Conservation (phyloP, 1,140 invertebrate genomes). For the Nasonia vitripennis region DNA sequence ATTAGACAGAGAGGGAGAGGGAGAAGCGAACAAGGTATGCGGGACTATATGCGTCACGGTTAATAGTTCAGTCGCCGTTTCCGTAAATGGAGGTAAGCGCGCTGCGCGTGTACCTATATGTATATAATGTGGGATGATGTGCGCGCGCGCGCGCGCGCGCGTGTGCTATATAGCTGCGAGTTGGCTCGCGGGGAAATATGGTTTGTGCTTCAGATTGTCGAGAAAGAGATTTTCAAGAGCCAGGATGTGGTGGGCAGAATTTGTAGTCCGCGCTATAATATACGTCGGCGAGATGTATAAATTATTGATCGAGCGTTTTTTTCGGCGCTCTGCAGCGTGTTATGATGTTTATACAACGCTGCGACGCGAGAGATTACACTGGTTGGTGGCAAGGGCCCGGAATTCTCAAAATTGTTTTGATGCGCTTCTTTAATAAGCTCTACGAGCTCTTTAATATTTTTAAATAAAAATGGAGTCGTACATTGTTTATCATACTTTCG, state of each 20-base stretch:
- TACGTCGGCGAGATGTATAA: neutral
- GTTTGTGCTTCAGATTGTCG: neutral
- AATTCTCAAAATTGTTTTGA: too few relatives aligned
- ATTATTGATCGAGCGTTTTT: neutral
- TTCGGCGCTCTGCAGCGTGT: too few relatives aligned
- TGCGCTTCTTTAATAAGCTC: too few relatives aligned
- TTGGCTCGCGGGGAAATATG: neutral
- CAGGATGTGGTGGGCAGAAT: neutral
- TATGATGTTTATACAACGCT: too few relatives aligned
- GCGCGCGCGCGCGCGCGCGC: neutral
- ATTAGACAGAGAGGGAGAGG: neutral
- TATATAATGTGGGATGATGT: neutral
- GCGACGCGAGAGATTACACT: too few relatives aligned
- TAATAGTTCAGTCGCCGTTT: constrained; percentile 23
- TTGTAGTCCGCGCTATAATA: neutral
- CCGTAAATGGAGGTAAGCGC: constrained; percentile 13
- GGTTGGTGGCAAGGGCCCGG: too few relatives aligned
- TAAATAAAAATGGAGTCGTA: too few relatives aligned
- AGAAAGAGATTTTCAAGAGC: neutral
- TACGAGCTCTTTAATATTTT: too few relatives aligned
- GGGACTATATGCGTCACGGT: constrained; percentile 16
- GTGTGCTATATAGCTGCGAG: neutral
- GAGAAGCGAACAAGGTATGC: neutral
- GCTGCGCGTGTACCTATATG: too few relatives aligned
- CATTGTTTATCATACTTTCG: too few relatives aligned